Conservation (phyloP, 2,797 vertebrate species). For the Sebastes oblongus region DNA sequence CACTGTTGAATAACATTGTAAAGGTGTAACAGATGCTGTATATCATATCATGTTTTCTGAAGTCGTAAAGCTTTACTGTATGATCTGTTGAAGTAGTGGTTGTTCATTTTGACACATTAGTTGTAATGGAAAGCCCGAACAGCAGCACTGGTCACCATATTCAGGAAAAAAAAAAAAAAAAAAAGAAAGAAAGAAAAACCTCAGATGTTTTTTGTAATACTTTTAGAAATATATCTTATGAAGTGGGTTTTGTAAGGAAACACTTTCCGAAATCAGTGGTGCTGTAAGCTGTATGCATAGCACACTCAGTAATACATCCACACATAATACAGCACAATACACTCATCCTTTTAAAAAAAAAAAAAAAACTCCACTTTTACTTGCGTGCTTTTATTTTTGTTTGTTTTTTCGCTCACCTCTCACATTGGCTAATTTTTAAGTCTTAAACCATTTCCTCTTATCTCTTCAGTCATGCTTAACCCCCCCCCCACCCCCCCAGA, state of each 20-base stretch:
- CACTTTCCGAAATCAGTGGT: conserved; percentile 79
- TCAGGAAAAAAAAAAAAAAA: conserved; percentile 72
- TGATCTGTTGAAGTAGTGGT: conserved; percentile 81
- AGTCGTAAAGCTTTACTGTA: conserved; percentile 81
- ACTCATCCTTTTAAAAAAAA: conserved; percentile 56
- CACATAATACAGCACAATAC: conserved; percentile 78
- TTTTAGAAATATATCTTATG: conserved; percentile 82
- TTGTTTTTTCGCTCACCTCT: conserved; percentile 26
- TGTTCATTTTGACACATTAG: conserved; percentile 76
- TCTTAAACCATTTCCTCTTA: conserved; percentile 63
- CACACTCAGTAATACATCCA: conserved; percentile 77
- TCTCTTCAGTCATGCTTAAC: conserved; percentile 9
- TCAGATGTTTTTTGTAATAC: conserved; percentile 84
- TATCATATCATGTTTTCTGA: conserved; percentile 81
- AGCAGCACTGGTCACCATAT: conserved; percentile 82
- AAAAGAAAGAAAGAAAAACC: conserved; percentile 60
- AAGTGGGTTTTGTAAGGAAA: conserved; percentile 83
- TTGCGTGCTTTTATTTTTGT: conserved; percentile 30
- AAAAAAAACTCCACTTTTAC: conserved; percentile 8
- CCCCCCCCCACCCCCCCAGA: neutral
- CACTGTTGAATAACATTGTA: conserved; percentile 84
- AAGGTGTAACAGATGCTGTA: conserved; percentile 84
- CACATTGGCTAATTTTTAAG: conserved; percentile 63
- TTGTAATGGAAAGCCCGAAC: conserved; percentile 77
- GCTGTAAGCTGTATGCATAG: conserved; percentile 77